Conservation (phyloP, 1,140 invertebrate species). For the Apis laboriosa region DNA sequence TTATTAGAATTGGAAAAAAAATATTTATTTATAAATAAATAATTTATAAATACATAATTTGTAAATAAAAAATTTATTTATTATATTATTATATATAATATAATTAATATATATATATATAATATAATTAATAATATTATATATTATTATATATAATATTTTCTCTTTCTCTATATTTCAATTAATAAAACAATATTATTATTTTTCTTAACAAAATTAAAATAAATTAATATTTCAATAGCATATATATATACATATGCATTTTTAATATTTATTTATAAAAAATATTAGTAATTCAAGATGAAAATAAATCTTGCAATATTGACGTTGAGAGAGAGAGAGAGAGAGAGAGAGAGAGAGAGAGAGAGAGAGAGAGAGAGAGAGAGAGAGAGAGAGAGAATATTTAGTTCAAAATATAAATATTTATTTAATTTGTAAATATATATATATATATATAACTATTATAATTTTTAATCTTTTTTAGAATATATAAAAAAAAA, state of each 20-base stretch:
- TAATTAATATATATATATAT: no score
- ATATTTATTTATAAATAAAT: no score
- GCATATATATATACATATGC: background rate
- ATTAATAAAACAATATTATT: background rate
- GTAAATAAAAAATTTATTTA: background rate
- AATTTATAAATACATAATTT: background rate
- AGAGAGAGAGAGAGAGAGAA: background rate
- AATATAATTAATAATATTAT: no score
- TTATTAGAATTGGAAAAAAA: background rate
- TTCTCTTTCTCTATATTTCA: background rate
- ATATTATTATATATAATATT: no score
- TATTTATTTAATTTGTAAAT: no score
- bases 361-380: background rate
- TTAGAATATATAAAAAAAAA: background rate
- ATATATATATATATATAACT: no score
- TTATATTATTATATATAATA: no score
- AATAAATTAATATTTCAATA: background rate
- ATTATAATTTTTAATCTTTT: no score
- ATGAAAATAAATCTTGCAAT: conserved; percentile 8
- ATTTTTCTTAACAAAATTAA: background rate
- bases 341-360: background rate
- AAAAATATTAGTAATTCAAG: background rate
- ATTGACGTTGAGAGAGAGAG: conserved; percentile 58
- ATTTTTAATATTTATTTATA: conserved; percentile 18
- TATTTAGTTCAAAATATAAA: no score